These are phyloP conservation scores for Timema podura DNA, from an alignment of 2,888 invertebrate genomes.

Conservation along the genomic window DNA sequence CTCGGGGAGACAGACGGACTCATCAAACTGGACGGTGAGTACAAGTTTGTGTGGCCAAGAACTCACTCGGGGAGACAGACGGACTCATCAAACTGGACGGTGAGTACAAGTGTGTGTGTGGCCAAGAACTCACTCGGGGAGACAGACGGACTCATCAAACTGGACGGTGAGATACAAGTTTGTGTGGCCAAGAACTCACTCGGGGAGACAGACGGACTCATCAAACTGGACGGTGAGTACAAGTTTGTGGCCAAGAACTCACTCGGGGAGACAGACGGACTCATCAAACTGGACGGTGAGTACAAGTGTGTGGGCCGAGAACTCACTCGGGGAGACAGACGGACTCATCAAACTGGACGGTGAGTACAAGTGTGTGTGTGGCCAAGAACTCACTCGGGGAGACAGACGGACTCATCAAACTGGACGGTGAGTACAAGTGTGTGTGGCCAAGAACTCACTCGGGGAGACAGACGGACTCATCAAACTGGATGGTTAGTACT, in stretches of 20 bases:
- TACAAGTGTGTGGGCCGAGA: slow-evolving; percentile 72
- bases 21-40: slow-evolving; percentile 81
- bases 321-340: slow-evolving; percentile 85
- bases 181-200: slow-evolving; percentile 90
- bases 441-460: background rate
- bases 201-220: slow-evolving; percentile 85
- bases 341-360: slow-evolving; percentile 86
- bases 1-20: slow-evolving; percentile 85
- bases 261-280: slow-evolving; percentile 82
- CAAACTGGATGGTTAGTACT: no score
- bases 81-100: slow-evolving; percentile 46
- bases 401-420: slow-evolving; percentile 83
- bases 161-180: slow-evolving; percentile 86
- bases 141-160: slow-evolving; percentile 83
- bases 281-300: slow-evolving; percentile 84
- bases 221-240: slow-evolving; percentile 77
- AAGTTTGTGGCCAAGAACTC: slow-evolving; percentile 88
- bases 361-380: slow-evolving; percentile 60
- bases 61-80: slow-evolving; percentile 85
- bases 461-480: no score
- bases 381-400: slow-evolving; percentile 89
- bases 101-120: background rate
- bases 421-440: slow-evolving; percentile 64
- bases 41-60: slow-evolving; percentile 68
- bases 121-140: slow-evolving; percentile 53